A percentile compares a stretch with the other conserved stretches of the same genome.
Conservation (phyloP, 2,797 vertebrate species). For the Pangasius krempfi region DNA sequence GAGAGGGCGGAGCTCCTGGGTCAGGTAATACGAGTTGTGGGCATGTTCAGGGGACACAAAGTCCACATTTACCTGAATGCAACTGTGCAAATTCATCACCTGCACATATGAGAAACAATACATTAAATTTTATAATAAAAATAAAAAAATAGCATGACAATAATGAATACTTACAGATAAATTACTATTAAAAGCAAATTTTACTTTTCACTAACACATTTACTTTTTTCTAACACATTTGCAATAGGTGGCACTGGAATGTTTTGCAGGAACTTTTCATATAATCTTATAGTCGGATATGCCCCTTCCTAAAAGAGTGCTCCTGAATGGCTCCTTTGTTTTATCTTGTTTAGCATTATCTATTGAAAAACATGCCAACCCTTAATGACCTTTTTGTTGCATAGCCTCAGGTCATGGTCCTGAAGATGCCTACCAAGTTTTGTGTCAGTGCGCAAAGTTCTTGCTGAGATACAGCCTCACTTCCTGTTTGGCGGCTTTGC, state of each 20-base stretch:
- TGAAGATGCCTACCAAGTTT: no score
- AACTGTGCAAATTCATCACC: conserved; percentile 89
- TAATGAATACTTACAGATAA: neutral
- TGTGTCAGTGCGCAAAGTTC: no score
- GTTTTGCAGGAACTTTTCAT: neutral
- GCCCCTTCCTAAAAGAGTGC: neutral
- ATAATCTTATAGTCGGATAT: neutral
- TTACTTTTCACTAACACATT: neutral
- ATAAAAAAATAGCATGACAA: neutral
- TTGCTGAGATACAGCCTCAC: no score
- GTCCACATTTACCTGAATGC: conserved; percentile 85
- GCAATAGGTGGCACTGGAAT: no score
- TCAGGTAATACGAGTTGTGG: conserved; percentile 84
- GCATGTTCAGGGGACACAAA: conserved; percentile 87
- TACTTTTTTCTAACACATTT: neutral
- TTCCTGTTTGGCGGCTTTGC: no score
- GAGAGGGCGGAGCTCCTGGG: conserved; percentile 82
- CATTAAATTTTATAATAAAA: neutral
- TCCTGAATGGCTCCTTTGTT: neutral
- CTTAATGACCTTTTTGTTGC: no score
- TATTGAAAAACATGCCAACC: conserved; percentile 4
- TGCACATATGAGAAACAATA: conserved; percentile 56
- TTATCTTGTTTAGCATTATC: neutral
- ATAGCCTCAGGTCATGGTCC: no score
- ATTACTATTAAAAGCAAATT: neutral